Percentiles rank a stretch among this genome's conserved stretches.
Conservation (phyloP, 2,888 invertebrate genomes). For the Biston betularia region DNA sequence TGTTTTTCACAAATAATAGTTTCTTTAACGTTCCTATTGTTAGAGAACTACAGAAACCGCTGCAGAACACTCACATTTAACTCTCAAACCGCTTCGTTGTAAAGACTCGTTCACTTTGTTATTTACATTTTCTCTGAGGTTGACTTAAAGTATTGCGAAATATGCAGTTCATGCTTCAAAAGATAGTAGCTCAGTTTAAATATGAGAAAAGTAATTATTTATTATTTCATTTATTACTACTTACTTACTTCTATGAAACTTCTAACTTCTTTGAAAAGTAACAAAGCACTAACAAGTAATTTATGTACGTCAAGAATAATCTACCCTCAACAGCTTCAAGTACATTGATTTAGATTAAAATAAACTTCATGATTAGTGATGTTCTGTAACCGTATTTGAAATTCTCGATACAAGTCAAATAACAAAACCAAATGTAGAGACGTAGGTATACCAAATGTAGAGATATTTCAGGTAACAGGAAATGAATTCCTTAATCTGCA, state of each 20-base stretch:
- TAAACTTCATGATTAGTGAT: slow-evolving; percentile 44
- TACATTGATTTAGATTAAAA: slow-evolving; percentile 43
- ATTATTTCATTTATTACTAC: too few species aligned
- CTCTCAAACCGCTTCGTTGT: slow-evolving; percentile 49
- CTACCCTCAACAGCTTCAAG: slow-evolving; percentile 39
- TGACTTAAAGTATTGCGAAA: slow-evolving; percentile 18
- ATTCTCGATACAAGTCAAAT: not conserved
- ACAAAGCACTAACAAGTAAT: slow-evolving; percentile 32
- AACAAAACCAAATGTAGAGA: not conserved
- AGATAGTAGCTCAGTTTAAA: too few species aligned
- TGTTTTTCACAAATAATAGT: not conserved
- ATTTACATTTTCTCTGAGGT: slow-evolving; percentile 25
- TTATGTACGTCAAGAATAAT: slow-evolving; percentile 46
- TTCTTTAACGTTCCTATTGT: slow-evolving; percentile 29
- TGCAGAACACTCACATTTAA: slow-evolving; percentile 57
- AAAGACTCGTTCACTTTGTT: slow-evolving; percentile 31
- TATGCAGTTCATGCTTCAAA: not conserved
- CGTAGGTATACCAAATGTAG: not conserved
- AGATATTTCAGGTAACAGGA: slow-evolving; percentile 28
- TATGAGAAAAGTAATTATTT: too few species aligned
- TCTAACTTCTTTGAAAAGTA: too few species aligned
- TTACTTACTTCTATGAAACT: too few species aligned
- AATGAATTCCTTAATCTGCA: slow-evolving; percentile 53
- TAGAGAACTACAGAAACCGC: slow-evolving; percentile 50
- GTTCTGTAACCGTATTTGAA: slow-evolving; percentile 5